Conservation (phyloP, 2,888 invertebrate species). For the Tromatobia lineatoria region DNA sequence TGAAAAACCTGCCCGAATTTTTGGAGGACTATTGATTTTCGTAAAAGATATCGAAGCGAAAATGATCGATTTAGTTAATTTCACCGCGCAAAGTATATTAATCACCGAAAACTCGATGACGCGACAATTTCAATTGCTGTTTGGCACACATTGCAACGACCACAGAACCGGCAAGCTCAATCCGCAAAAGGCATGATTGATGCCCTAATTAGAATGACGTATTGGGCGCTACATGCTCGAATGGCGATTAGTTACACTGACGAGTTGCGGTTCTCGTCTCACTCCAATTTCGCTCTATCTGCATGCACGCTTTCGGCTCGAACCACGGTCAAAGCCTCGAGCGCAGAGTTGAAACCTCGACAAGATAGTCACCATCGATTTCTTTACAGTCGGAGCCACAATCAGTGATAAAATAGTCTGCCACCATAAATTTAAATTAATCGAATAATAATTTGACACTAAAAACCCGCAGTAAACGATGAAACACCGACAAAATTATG, state of each 20-base stretch:
- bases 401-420: background rate
- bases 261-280: constrained; percentile 13
- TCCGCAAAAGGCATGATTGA: constrained; percentile 34
- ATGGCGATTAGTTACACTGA: constrained; percentile 41
- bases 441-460: background rate
- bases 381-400: constrained; percentile 7
- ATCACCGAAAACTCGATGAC: constrained; percentile 31
- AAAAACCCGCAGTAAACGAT: background rate
- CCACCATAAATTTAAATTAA: background rate
- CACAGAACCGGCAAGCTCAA: constrained; percentile 17
- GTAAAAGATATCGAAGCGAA: background rate
- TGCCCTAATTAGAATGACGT: constrained; percentile 41
- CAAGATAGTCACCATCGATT: constrained; percentile 5
- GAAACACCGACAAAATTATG: background rate
- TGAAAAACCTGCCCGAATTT: background rate
- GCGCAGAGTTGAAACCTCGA: constrained; percentile 1
- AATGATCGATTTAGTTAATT: background rate
- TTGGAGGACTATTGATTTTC: background rate
- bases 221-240: constrained; percentile 1
- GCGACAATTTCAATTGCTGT: constrained; percentile 28
- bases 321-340: constrained; percentile 11
- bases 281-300: constrained; percentile 1
- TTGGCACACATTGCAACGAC: background rate
- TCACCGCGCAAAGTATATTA: constrained; percentile 3
- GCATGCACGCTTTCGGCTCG: background rate